These are phyloP conservation scores for Macropus fuliginosus DNA, from an alignment of 2,797 vertebrate species.

Conservation along the genomic window DNA sequence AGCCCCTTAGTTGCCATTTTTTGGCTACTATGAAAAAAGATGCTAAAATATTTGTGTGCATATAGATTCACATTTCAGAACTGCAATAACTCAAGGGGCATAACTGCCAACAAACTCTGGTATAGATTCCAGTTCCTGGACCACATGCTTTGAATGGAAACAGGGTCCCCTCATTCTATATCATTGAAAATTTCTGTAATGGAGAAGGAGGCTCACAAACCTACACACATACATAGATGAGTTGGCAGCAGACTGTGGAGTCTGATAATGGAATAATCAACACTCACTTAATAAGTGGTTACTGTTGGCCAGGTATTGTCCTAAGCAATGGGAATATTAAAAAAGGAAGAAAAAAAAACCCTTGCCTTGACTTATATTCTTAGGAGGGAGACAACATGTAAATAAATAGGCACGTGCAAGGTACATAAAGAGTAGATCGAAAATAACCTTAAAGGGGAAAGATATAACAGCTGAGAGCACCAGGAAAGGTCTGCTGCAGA, in stretches of 20 bases:
- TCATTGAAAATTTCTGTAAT: background rate
- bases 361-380: background rate
- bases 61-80: background rate
- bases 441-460: background rate
- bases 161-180: background rate
- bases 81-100: too few relatives aligned
- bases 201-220: background rate
- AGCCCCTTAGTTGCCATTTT: background rate
- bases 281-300: background rate
- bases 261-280: background rate
- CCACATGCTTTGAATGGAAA: background rate
- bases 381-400: background rate
- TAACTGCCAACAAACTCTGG: too few relatives aligned
- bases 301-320: background rate
- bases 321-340: background rate
- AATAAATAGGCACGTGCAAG: background rate
- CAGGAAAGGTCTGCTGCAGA: background rate
- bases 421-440: background rate
- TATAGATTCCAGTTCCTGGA: too few relatives aligned
- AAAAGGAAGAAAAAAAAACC: background rate
- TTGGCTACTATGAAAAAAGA: background rate
- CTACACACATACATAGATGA: too few relatives aligned
- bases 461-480: background rate
- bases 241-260: background rate
- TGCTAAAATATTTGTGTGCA: background rate